These are phyloP conservation scores for Brachypteracias leptosomus DNA, from an alignment of 2,113 vertebrate species.

Conservation along the genomic window DNA sequence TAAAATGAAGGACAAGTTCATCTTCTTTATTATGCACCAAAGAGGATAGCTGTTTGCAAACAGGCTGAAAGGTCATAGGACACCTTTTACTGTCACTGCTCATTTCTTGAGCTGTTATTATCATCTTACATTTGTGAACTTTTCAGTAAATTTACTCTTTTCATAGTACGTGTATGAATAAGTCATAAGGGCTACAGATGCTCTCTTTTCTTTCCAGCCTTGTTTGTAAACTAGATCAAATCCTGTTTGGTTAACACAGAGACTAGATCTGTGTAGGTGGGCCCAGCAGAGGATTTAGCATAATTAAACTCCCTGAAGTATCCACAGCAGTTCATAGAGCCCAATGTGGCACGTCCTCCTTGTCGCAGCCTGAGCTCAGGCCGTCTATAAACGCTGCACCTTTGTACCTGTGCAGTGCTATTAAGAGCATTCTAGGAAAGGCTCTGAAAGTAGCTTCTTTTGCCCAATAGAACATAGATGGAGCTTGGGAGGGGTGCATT, in stretches of 20 bases:
- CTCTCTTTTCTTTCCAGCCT: neutral
- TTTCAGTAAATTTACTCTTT: neutral
- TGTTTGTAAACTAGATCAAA: neutral
- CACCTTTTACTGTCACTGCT: neutral
- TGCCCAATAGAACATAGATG: neutral
- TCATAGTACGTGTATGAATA: neutral
- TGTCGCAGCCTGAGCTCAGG: neutral
- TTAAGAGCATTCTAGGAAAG: neutral
- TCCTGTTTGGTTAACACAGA: neutral
- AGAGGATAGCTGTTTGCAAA: neutral
- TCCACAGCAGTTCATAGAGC: neutral
- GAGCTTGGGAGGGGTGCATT: neutral
- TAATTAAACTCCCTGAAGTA: neutral
- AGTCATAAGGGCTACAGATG: neutral
- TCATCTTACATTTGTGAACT: neutral
- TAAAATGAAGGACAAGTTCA: neutral
- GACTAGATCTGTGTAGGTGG: neutral
- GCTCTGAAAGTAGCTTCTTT: neutral
- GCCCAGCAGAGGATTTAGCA: neutral
- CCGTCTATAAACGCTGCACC: neutral
- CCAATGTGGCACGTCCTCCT: neutral
- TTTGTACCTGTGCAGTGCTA: neutral
- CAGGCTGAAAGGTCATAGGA: neutral
- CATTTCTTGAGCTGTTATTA: neutral
- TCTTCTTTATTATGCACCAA: neutral